Percentiles rank a stretch among this genome's conserved stretches.
Conservation (phyloP, 30 jellyfish, hydroid and myxozoan species). For the Hydra vulgaris region DNA sequence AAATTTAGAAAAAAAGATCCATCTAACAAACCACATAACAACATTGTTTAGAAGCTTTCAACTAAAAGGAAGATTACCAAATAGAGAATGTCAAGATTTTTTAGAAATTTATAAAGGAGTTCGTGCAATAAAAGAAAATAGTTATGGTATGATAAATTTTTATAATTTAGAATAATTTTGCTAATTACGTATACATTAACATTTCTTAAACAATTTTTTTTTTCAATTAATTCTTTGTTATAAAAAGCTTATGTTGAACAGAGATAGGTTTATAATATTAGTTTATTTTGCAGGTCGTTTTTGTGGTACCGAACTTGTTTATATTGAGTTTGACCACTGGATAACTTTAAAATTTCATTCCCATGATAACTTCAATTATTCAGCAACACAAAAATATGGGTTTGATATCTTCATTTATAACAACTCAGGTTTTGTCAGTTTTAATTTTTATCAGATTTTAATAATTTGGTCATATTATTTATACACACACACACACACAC, state of each 20-base stretch:
- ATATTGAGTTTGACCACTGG: background rate
- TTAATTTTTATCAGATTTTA: too few species aligned
- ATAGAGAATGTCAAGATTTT: background rate
- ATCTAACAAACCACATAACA: too few species aligned
- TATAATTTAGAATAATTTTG: too few species aligned
- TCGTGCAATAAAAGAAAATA: background rate
- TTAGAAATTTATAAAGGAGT: conserved; percentile 5
- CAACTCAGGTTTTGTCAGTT: background rate
- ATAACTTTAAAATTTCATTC: background rate
- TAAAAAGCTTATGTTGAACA: too few species aligned
- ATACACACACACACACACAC: too few species aligned
- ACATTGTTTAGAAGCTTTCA: background rate
- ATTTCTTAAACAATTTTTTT: too few species aligned
- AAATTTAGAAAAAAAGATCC: too few species aligned
- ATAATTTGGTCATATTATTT: too few species aligned
- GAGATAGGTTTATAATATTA: too few species aligned
- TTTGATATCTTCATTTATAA: background rate
- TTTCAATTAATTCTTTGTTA: too few species aligned
- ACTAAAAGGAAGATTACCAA: background rate
- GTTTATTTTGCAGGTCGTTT: background rate
- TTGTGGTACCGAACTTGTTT: background rate
- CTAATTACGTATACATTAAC: too few species aligned
- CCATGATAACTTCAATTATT: background rate
- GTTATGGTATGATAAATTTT: background rate
- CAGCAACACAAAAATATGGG: background rate